Evolutionary conservation across 2,888 invertebrate species (phyloP), one percentile per base, ranked within the genome.

Genomic region (Pandemis cinnamomeana): DNA sequence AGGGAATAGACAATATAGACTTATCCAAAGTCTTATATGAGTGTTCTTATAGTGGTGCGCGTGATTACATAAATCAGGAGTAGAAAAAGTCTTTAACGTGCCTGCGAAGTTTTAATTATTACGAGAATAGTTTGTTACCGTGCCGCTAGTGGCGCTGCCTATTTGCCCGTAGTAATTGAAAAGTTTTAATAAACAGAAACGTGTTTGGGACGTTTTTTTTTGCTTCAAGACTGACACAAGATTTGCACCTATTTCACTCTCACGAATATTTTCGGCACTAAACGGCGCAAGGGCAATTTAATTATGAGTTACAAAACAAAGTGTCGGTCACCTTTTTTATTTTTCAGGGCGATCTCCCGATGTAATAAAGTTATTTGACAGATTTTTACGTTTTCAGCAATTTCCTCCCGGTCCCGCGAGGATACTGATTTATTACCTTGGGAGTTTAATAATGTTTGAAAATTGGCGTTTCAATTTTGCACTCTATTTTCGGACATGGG

Each of bases 321-420:
- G 36, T 11, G 7, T 8, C 61, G 42, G 61, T 67, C 11, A 69
- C 36, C 53, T 42, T 20, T 46, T 44, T 68, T 68, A 36, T 69
- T 48, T 13, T 58, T 58, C 8, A 58, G 68, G 51, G 51, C 15
- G n/a, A 46, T 63, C 44, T 13, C 42, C 15, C 62, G 20, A 64
- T 46, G n/a, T 55, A 71, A 71, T 55, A 71, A 71, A 64, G 63
- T 64, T 44, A 15, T 71, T 55, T 64, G 63, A 55, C 63, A 71
- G 53, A 64, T 63, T 55, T 70, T 70, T 62, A 53, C 63, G 55
- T 36, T 55, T 44, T 71, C 36, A 44, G 27, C 44, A 71, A 55
- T 64, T 71, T 48, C 44, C 55, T 20, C 44, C 36, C 42, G 20
- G 63, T 64, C 55, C 55, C 63, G 7, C 6, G 44, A 55, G 71